A percentile compares a stretch with the other conserved stretches of the same genome.
Evolutionary conservation across 2,113 vertebrate genomes (phyloP).

Genomic region (Passer domesticus): DNA sequence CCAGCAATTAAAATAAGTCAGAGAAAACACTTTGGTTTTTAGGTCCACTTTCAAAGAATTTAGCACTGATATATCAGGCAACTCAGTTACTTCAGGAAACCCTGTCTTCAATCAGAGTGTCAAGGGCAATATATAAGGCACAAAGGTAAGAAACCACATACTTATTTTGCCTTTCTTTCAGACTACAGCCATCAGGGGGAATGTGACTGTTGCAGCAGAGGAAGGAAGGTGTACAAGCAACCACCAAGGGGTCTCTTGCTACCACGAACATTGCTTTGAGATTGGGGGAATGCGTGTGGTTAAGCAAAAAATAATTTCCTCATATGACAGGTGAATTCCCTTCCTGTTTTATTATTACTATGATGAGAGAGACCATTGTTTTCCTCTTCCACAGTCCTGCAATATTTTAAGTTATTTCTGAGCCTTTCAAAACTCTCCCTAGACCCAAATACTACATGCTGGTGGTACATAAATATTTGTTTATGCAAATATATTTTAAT

Average conservation of each 20-base stretch:
- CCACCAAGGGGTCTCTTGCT: not conserved
- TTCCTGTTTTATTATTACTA: not conserved
- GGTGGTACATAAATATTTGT: constrained; percentile 11
- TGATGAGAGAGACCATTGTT: not conserved
- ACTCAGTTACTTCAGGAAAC: not conserved
- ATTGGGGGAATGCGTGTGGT: not conserved
- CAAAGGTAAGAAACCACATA: not conserved
- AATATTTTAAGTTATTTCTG: not conserved
- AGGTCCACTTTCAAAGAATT: not conserved
- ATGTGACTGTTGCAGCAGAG: not conserved
- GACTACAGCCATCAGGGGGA: not conserved
- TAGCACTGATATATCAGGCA: not conserved
- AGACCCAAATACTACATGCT: not conserved
- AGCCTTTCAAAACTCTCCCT: not conserved
- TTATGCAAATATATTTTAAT: constrained; percentile 30
- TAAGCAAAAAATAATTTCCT: not conserved
- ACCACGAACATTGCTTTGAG: not conserved
- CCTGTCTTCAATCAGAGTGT: not conserved
- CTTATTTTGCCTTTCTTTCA: not conserved
- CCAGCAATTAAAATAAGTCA: not conserved
- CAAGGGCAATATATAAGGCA: not conserved
- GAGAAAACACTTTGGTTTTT: not conserved
- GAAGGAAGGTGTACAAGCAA: not conserved
- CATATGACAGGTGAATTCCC: not conserved
- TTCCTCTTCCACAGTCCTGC: not conserved